phyloP scores from a whole-genome alignment of 2,888 invertebrate genomes.

The Eristalis arbustorum region DNA sequence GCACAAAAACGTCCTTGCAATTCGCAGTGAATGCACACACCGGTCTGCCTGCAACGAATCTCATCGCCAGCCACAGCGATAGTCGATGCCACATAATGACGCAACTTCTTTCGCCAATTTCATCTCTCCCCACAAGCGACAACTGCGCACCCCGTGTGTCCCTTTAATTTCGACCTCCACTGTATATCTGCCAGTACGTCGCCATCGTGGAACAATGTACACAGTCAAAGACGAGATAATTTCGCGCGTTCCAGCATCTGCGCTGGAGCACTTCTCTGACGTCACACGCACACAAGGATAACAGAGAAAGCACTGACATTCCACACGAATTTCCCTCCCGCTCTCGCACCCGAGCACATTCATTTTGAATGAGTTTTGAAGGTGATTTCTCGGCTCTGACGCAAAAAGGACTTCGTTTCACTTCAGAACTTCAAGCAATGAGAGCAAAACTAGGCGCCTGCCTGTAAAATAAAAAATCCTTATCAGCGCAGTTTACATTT shows the following conservation, averaged over 20 bases:
- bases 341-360: neutral
- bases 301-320: conserved; percentile 31
- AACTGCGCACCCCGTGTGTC: neutral
- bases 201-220: neutral
- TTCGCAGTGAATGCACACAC: neutral
- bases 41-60: neutral
- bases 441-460: neutral
- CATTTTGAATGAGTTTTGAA: conserved; percentile 44
- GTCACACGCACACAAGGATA: conserved; percentile 31
- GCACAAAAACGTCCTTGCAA: conserved; percentile 15
- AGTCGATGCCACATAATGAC: neutral
- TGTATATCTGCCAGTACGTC: neutral
- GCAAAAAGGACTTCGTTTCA: conserved; percentile 15
- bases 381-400: conserved; percentile 47
- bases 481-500: conserved; percentile 55
- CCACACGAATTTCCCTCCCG: neutral
- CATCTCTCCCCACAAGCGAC: neutral
- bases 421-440: neutral
- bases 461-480: conserved; percentile 20
- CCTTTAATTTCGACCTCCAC: conserved; percentile 6
- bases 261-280: conserved; percentile 63
- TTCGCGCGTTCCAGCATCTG: conserved; percentile 57
- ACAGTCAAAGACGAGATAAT: conserved; percentile 3
- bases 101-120: conserved; percentile 9
- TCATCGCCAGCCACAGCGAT: neutral